These are phyloP conservation scores for Argyresthia goedartella DNA, from an alignment of 2,888 invertebrate species.

Conservation along the genomic window DNA sequence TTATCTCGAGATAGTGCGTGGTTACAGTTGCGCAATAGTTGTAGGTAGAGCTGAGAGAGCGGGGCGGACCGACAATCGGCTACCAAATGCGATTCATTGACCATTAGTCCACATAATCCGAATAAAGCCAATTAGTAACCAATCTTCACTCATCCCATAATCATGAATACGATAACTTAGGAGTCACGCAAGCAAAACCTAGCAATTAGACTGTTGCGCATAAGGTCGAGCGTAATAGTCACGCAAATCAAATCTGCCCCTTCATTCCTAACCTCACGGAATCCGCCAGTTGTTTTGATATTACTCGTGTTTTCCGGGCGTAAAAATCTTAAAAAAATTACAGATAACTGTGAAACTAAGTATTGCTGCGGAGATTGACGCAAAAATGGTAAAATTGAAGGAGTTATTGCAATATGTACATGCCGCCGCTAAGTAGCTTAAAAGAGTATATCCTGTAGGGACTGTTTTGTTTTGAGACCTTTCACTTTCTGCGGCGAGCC, in stretches of 20 bases:
- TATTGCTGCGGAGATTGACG: not conserved
- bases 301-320: not conserved
- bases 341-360: not conserved
- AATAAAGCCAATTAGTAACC: not conserved
- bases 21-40: too few relatives aligned
- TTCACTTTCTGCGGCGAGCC: slow-evolving; percentile 34
- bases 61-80: not conserved
- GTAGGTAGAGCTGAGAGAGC: slow-evolving; percentile 4
- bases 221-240: not conserved
- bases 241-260: not conserved
- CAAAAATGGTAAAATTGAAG: not conserved
- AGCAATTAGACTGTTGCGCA: slow-evolving; percentile 1
- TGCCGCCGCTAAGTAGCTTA: too few relatives aligned
- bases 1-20: too few relatives aligned
- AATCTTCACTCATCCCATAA: not conserved
- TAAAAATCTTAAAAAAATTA: not conserved
- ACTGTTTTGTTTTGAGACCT: slow-evolving; percentile 15
- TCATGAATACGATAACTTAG: not conserved
- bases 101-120: not conserved
- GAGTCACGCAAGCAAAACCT: not conserved
- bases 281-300: not conserved
- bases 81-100: not conserved
- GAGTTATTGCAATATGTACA: not conserved
- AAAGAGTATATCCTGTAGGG: too few relatives aligned
- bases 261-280: not conserved